These are phyloP conservation scores for Rhizomys pruinosus DNA, from an alignment of 2,113 vertebrate genomes.

Conservation along the genomic window DNA sequence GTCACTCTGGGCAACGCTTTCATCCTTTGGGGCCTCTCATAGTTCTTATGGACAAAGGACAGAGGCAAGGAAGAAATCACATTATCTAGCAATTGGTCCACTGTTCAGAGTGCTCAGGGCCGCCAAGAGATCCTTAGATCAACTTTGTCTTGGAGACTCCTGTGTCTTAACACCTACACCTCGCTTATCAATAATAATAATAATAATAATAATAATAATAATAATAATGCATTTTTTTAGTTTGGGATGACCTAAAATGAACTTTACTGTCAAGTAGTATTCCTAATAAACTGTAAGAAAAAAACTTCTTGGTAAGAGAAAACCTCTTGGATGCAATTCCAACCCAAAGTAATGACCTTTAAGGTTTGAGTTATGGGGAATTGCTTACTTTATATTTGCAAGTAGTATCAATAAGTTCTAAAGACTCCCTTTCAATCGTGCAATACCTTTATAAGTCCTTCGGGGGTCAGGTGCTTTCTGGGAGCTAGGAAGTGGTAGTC, in stretches of 20 bases:
- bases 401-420: background rate
- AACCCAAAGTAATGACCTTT: background rate
- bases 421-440: background rate
- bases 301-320: slow-evolving; percentile 41
- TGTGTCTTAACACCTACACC: background rate
- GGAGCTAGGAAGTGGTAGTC: background rate
- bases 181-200: background rate
- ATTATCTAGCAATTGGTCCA: background rate
- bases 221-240: background rate
- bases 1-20: background rate
- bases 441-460: background rate
- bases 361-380: background rate
- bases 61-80: background rate
- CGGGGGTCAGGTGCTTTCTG: background rate
- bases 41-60: background rate
- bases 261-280: background rate
- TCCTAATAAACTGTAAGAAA: background rate
- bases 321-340: background rate
- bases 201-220: background rate
- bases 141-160: background rate
- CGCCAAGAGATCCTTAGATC: background rate
- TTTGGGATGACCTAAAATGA: background rate
- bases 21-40: background rate
- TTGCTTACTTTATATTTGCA: background rate
- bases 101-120: background rate